Percentiles rank a stretch among this genome's conserved stretches.
Evolutionary conservation across 2,113 vertebrate genomes (phyloP).

Genomic region (Oryzias javanicus): DNA sequence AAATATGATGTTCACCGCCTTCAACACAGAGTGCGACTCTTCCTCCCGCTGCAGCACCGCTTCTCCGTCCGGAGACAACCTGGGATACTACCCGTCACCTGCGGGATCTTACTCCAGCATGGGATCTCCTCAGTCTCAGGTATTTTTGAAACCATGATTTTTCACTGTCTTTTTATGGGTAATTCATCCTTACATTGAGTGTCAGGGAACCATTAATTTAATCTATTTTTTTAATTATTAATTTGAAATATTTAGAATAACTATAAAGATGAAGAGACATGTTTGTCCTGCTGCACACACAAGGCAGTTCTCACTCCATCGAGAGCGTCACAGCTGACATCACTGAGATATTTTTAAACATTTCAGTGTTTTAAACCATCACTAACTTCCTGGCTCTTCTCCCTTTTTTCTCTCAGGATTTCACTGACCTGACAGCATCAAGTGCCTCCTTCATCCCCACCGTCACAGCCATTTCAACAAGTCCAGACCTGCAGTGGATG

Average conservation of each 20-base stretch:
- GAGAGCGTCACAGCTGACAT: constrained; percentile 87
- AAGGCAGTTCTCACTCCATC: constrained; percentile 72
- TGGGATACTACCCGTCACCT: constrained; percentile 84
- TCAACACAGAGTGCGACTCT: constrained; percentile 87
- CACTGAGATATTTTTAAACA: constrained; percentile 85
- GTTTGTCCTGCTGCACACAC: constrained; percentile 22
- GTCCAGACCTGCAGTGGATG: constrained; percentile 91
- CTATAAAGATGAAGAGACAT: background rate
- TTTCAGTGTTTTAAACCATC: constrained; percentile 40
- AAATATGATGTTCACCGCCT: constrained; percentile 86
- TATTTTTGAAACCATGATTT: constrained; percentile 57
- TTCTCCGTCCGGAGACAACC: constrained; percentile 85
- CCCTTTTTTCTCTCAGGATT: constrained; percentile 79
- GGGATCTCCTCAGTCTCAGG: constrained; percentile 87
- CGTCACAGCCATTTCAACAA: constrained; percentile 88
- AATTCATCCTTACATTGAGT: too few species aligned
- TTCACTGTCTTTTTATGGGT: too few species aligned
- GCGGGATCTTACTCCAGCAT: constrained; percentile 89
- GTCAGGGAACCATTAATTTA: too few species aligned
- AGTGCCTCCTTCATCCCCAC: constrained; percentile 89
- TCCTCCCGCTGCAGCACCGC: constrained; percentile 96
- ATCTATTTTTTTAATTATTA: too few species aligned
- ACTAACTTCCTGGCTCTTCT: constrained; percentile 27
- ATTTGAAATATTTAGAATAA: too few species aligned
- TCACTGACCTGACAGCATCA: constrained; percentile 85